Evolutionary conservation across 1,140 invertebrate genomes (phyloP).

Genomic region (Eumeta japonica): DNA sequence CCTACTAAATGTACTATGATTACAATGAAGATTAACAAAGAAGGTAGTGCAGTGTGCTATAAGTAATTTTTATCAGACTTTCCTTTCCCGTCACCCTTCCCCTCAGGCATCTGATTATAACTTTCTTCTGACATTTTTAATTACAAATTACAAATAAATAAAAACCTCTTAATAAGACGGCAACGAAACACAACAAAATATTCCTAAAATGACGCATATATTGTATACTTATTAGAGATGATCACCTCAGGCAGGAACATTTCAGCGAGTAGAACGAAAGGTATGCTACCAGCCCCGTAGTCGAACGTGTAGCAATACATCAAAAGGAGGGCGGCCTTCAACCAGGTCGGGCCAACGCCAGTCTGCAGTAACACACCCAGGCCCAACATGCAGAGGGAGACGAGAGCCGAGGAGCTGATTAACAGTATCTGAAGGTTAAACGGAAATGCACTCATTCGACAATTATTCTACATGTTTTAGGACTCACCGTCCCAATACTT

Average conservation of each 20-base stretch:
- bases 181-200: conserved; percentile 9
- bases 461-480: too few relatives aligned
- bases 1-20: too few relatives aligned
- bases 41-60: too few relatives aligned
- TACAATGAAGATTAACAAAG: too few relatives aligned
- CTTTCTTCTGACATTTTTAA: too few relatives aligned
- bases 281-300: conserved; percentile 37
- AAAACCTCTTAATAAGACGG: conserved; percentile 3
- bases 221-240: too few relatives aligned
- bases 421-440: conserved; percentile 37
- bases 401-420: conserved; percentile 23
- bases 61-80: too few relatives aligned
- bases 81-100: too few relatives aligned
- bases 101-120: too few relatives aligned
- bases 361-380: conserved; percentile 34
- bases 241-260: conserved; percentile 39
- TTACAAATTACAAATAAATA: conserved; percentile 2
- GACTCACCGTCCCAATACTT: too few relatives aligned
- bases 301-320: conserved; percentile 40
- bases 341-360: conserved; percentile 20
- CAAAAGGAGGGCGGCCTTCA: conserved; percentile 33
- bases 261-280: conserved; percentile 42
- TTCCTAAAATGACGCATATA: too few relatives aligned
- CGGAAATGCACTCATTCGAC: too few relatives aligned
- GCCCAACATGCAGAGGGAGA: conserved; percentile 21